Percentiles rank a stretch among this genome's conserved stretches.
These are phyloP conservation scores for Deroplatys truncata DNA, from an alignment of 2,888 invertebrate genomes.

Conservation along the genomic window DNA sequence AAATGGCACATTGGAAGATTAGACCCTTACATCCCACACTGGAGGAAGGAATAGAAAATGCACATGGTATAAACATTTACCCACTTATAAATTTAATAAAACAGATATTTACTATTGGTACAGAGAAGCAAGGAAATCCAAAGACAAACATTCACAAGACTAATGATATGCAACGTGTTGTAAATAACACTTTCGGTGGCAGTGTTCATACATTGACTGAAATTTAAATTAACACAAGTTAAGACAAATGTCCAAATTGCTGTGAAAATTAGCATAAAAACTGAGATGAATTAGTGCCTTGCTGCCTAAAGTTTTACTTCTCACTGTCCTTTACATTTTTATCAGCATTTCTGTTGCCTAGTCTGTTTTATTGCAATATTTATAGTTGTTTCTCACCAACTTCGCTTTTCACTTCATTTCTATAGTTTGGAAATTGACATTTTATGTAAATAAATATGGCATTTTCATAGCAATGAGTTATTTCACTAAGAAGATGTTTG, in stretches of 20 bases:
- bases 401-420: background rate
- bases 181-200: background rate
- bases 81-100: no score
- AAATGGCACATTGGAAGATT: no score
- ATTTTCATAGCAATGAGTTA: background rate
- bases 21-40: no score
- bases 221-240: no score
- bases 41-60: no score
- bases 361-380: no score
- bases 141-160: no score
- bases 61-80: no score
- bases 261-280: background rate
- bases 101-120: no score
- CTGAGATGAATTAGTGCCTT: background rate
- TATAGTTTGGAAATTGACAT: background rate
- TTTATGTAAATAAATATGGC: background rate
- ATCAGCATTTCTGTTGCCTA: no score
- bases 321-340: background rate
- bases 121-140: no score
- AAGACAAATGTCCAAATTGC: background rate
- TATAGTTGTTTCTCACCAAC: no score
- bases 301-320: background rate
- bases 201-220: background rate
- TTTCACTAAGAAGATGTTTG: background rate
- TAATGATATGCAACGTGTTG: background rate